Conservation (phyloP, 2,797 vertebrate species). For the Pteronotus mesoamericanus region DNA sequence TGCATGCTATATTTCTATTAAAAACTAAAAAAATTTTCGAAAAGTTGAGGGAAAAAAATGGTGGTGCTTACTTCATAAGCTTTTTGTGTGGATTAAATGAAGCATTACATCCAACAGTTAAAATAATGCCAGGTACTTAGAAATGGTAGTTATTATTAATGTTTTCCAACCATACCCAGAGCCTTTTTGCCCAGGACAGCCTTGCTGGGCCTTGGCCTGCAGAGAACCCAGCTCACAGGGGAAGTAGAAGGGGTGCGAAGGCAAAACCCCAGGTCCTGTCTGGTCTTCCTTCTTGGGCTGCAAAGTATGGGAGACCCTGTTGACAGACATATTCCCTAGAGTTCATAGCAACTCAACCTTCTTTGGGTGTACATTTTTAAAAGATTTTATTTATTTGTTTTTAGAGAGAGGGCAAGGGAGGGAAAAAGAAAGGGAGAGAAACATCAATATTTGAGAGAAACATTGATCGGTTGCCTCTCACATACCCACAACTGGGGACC, state of each 20-base stretch:
- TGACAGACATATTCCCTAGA: neutral
- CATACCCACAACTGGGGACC: too few species aligned
- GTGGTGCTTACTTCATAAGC: neutral
- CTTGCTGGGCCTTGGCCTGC: neutral
- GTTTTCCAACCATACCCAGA: neutral
- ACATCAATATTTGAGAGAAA: too few species aligned
- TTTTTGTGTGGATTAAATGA: neutral
- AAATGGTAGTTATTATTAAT: neutral
- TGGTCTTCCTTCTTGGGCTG: neutral
- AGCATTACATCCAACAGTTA: neutral
- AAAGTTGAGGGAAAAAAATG: neutral
- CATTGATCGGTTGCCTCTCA: too few species aligned
- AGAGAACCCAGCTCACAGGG: neutral
- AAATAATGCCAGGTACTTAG: neutral
- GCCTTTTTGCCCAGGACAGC: neutral
- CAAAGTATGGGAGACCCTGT: neutral
- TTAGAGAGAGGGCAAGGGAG: too few species aligned
- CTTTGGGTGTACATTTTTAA: neutral
- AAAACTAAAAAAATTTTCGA: neutral
- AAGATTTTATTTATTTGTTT: too few species aligned
- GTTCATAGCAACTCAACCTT: neutral
- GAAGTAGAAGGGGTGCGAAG: neutral
- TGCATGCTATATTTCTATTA: neutral
- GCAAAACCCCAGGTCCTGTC: neutral
- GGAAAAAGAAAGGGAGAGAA: too few species aligned